A percentile compares a stretch with the other conserved stretches of the same genome.
Evolutionary conservation across 2,797 vertebrate genomes (phyloP).

Genomic region (Pantherophis vulpinus): DNA sequence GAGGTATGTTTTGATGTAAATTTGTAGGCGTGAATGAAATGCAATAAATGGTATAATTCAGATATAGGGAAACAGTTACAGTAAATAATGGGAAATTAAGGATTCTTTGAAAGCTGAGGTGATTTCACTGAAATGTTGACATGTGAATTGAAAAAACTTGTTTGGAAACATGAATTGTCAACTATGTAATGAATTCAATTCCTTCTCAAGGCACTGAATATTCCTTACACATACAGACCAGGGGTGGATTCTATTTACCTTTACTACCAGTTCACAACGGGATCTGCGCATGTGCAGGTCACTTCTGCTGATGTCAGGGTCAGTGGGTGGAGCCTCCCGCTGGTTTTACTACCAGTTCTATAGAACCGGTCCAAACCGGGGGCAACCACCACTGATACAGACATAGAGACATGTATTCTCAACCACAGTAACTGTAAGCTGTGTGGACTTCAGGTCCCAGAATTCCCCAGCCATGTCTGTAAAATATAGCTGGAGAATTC

Average conservation of each 20-base stretch:
- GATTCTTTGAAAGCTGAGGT: conserved; percentile 6
- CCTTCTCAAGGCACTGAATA: not conserved
- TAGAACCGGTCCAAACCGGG: too few species aligned
- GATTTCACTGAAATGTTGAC: conserved; percentile 19
- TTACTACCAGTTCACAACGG: too few species aligned
- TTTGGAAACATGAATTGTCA: not conserved
- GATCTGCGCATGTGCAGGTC: too few species aligned
- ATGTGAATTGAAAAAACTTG: not conserved
- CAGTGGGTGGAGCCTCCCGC: too few species aligned
- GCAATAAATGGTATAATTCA: conserved; percentile 11
- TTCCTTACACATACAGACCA: not conserved
- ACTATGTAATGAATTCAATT: not conserved
- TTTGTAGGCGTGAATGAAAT: not conserved
- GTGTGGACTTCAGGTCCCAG: not conserved
- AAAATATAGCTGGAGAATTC: not conserved
- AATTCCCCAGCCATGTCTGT: not conserved
- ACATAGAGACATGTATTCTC: not conserved
- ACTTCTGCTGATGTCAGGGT: too few species aligned
- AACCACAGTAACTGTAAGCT: not conserved
- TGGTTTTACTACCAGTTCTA: too few species aligned
- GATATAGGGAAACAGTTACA: not conserved
- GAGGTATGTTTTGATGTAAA: not conserved
- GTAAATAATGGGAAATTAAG: conserved; percentile 16
- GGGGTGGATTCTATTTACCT: too few species aligned
- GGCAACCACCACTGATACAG: not conserved